Evolutionary conservation across 2,888 invertebrate species (phyloP).

Genomic region (Gymnocheta viridis): DNA sequence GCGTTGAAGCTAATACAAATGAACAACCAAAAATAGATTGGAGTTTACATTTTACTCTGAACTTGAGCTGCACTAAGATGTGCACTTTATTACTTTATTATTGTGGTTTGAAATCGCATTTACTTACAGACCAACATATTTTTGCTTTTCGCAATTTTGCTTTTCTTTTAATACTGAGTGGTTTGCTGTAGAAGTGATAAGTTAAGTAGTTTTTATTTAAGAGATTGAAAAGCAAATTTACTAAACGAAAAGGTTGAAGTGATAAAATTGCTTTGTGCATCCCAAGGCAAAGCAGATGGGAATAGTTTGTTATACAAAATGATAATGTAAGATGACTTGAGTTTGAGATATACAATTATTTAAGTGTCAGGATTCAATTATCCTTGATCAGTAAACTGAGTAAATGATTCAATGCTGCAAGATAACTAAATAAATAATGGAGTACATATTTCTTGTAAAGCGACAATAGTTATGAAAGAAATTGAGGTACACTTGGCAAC

Average conservation of each 20-base stretch:
- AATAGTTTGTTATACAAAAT: background rate
- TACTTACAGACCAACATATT: conserved; percentile 24
- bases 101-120: conserved; percentile 17
- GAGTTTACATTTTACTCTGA: background rate
- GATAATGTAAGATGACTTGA: background rate
- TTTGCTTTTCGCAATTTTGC: background rate
- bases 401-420: background rate
- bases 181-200: background rate
- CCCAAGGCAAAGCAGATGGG: background rate
- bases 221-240: background rate
- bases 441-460: no score
- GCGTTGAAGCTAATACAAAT: conserved; percentile 12
- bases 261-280: background rate
- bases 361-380: background rate
- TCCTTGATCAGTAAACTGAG: no score
- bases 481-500: no score
- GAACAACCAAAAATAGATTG: background rate
- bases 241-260: background rate
- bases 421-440: no score
- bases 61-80: conserved; percentile 5
- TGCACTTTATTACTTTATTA: conserved; percentile 45
- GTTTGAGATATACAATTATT: background rate
- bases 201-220: background rate
- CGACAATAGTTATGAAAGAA: no score
- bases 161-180: background rate